Evolutionary conservation across 2,113 vertebrate species (phyloP).

Genomic region (Pelecanus crispus): DNA sequence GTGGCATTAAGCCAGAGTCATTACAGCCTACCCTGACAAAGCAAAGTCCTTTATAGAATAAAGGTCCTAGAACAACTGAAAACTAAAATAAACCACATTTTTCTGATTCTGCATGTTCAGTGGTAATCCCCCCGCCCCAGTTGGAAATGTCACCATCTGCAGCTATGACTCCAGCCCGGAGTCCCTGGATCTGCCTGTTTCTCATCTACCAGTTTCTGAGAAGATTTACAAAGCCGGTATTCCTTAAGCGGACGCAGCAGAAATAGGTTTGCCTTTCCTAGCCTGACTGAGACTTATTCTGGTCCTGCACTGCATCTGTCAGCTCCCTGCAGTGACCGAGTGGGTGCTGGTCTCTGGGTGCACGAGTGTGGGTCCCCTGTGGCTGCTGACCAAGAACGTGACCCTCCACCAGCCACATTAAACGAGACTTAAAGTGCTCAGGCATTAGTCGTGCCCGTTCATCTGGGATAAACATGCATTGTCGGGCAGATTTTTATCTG

Average conservation of each 20-base stretch:
- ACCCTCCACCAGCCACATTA: not conserved
- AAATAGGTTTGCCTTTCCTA: not conserved
- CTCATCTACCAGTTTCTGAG: accelerated
- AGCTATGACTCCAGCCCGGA: not conserved
- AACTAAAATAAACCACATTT: not conserved
- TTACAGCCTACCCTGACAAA: not conserved
- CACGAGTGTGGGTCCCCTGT: accelerated
- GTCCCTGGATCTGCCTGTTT: not conserved
- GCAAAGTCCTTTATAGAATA: not conserved
- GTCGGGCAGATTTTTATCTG: not conserved
- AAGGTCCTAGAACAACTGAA: not conserved
- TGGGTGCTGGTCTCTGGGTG: not conserved
- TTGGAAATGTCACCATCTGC: not conserved
- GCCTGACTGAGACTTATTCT: not conserved
- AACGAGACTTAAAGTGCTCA: accelerated
- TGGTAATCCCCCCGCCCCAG: not conserved
- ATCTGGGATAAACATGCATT: not conserved
- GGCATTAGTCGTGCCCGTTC: accelerated
- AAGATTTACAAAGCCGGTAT: not conserved
- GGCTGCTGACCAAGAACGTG: not conserved
- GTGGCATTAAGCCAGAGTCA: not conserved
- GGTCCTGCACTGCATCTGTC: accelerated
- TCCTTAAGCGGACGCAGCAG: not conserved
- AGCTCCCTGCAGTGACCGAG: not conserved
- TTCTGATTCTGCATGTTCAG: not conserved